Conservation (phyloP, 2,797 vertebrate species). For the Pipistrellus nathusii region DNA sequence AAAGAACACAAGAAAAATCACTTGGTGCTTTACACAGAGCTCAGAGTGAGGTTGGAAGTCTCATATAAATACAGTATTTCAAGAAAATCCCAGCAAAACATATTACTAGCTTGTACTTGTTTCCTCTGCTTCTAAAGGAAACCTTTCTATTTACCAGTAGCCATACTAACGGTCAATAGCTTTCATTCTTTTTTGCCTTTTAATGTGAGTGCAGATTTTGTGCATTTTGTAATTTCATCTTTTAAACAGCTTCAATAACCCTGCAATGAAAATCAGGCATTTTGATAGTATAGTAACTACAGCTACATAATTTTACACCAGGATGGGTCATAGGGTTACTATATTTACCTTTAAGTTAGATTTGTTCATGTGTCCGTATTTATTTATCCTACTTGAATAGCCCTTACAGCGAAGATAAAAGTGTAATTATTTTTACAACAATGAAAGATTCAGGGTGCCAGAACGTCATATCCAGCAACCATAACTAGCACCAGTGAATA, state of each 20-base stretch:
- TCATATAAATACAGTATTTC: constrained; percentile 82
- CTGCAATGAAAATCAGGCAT: constrained; percentile 78
- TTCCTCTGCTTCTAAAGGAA: constrained; percentile 79
- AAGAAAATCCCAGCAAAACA: constrained; percentile 82
- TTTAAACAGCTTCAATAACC: constrained; percentile 80
- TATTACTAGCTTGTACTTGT: constrained; percentile 75
- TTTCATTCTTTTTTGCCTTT: constrained; percentile 79
- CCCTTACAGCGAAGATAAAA: constrained; percentile 81
- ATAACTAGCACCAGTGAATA: constrained; percentile 85
- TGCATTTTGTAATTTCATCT: constrained; percentile 81
- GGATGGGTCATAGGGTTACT: constrained; percentile 76
- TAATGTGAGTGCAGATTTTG: constrained; percentile 79
- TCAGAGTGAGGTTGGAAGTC: constrained; percentile 78
- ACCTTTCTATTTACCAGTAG: constrained; percentile 78
- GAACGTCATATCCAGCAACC: constrained; percentile 85
- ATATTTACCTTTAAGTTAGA: constrained; percentile 82
- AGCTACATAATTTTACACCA: constrained; percentile 75
- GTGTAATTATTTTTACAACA: constrained; percentile 84
- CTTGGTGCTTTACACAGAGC: constrained; percentile 75
- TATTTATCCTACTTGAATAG: constrained; percentile 83
- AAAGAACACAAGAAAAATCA: constrained; percentile 80
- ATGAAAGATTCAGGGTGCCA: constrained; percentile 83
- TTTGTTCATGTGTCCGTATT: constrained; percentile 80
- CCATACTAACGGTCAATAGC: constrained; percentile 74
- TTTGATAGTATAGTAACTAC: constrained; percentile 76